Evolutionary conservation across 2,797 vertebrate species (phyloP).

Genomic region (Lacerta bilineata): DNA sequence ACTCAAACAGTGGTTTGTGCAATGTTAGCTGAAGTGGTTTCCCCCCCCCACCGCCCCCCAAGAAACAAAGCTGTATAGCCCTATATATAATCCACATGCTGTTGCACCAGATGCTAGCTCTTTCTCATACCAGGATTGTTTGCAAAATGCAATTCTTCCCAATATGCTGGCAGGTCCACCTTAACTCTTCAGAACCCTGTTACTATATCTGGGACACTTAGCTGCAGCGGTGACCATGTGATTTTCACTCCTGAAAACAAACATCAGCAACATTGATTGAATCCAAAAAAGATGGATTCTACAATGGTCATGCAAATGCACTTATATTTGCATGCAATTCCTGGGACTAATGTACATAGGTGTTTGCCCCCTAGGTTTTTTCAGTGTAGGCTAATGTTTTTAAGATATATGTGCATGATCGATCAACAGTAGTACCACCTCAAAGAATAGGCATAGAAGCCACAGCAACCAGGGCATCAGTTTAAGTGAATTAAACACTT

Average conservation of each 20-base stretch:
- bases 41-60: no score
- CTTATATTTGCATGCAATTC: neutral
- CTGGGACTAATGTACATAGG: no score
- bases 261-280: neutral
- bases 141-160: neutral
- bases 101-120: neutral
- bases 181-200: neutral
- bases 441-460: neutral
- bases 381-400: neutral
- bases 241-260: neutral
- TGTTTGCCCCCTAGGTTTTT: neutral
- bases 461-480: rapidly evolving
- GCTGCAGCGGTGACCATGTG: no score
- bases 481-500: conserved; percentile 26
- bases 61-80: neutral
- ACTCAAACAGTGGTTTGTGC: neutral
- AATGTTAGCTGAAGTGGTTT: neutral
- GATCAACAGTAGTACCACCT: neutral
- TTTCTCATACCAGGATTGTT: neutral
- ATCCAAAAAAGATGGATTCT: neutral
- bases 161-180: neutral
- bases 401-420: neutral
- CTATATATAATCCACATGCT: neutral
- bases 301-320: neutral
- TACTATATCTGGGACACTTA: neutral